A percentile compares a stretch with the other conserved stretches of the same genome.
These are phyloP conservation scores for Minunthozetes semirufus DNA, from an alignment of 2,888 invertebrate species.

Conservation along the genomic window DNA sequence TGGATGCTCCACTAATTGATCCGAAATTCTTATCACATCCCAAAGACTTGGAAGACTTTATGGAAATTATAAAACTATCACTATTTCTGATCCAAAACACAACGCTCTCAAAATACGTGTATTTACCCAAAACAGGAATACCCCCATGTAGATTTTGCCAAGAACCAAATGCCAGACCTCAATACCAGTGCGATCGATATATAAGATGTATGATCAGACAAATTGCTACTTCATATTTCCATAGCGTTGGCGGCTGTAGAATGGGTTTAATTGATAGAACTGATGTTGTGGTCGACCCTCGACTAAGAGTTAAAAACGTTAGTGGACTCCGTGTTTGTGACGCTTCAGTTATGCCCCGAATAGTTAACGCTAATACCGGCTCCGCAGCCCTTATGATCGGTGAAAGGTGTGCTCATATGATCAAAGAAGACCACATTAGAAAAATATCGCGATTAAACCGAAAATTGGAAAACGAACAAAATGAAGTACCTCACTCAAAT, in stretches of 20 bases:
- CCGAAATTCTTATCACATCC: not conserved
- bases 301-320: not conserved
- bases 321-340: not conserved
- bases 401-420: not conserved
- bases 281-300: not conserved
- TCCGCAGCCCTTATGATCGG: not conserved
- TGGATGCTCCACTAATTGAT: not conserved
- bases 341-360: not conserved
- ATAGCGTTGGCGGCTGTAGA: not conserved
- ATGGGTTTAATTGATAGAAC: not conserved
- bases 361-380: not conserved
- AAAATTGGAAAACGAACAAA: too few relatives aligned
- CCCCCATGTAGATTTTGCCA: not conserved
- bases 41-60: not conserved
- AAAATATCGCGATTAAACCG: too few relatives aligned
- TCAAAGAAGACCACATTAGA: too few relatives aligned
- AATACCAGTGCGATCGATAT: not conserved
- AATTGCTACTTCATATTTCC: not conserved
- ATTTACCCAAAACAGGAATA: not conserved
- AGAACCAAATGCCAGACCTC: not conserved
- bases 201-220: not conserved
- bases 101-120: not conserved
- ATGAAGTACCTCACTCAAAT: too few relatives aligned
- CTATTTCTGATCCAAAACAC: not conserved
- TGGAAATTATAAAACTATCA: not conserved